These are phyloP conservation scores for Syrrhaptes paradoxus DNA, from an alignment of 2,113 vertebrate genomes.

Conservation along the genomic window DNA sequence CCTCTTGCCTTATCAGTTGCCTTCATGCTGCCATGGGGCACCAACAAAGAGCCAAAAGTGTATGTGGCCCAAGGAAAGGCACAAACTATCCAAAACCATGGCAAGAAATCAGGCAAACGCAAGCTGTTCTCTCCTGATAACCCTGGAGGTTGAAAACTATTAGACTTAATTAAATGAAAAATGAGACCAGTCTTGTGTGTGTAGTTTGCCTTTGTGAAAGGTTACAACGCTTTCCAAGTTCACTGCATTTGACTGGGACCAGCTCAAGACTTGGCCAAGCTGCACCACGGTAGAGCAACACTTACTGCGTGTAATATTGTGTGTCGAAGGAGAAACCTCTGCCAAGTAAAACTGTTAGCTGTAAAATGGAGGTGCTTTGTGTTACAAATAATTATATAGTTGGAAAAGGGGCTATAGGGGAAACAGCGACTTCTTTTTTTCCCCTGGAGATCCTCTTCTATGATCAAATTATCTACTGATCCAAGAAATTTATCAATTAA, in stretches of 20 bases:
- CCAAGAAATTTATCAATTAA: not conserved
- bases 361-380: not conserved
- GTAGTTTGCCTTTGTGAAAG: not conserved
- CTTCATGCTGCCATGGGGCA: constrained; percentile 5
- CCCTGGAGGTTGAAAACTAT: constrained; percentile 11
- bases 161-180: constrained; percentile 43
- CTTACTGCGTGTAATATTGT: not conserved
- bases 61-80: not conserved
- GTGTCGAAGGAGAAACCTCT: not conserved
- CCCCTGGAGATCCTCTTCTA: not conserved
- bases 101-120: constrained; percentile 23
- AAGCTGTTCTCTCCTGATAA: constrained; percentile 52
- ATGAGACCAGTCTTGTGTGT: not conserved
- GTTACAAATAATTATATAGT: not conserved
- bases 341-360: not conserved
- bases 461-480: not conserved
- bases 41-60: not conserved
- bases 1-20: constrained; percentile 15
- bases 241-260: not conserved
- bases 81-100: not conserved
- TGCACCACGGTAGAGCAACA: not conserved
- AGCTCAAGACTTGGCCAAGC: not conserved
- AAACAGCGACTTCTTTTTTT: not conserved
- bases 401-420: not conserved
- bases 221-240: not conserved